Conservation (phyloP, 2,888 invertebrate species). For the Anagyrus pseudococci region DNA sequence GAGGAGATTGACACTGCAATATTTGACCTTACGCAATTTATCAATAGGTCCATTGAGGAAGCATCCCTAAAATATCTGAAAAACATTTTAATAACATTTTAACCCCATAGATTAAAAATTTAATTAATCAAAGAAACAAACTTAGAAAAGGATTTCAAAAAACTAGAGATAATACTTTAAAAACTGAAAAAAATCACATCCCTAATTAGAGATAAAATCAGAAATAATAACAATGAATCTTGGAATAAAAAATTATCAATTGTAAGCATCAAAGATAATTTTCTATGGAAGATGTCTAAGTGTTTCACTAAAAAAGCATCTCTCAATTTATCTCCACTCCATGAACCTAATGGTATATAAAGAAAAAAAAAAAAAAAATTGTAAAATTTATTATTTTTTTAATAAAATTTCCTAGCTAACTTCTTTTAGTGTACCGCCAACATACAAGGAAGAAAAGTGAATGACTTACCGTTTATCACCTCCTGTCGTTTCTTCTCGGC, state of each 20-base stretch:
- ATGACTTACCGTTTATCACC: slow-evolving; percentile 81
- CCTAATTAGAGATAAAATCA: not conserved
- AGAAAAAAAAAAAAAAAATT: not conserved
- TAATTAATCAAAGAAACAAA: slow-evolving; percentile 28
- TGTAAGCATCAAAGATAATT: no score
- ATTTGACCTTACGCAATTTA: slow-evolving; percentile 1
- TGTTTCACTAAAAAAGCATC: not conserved
- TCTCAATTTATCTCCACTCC: not conserved
- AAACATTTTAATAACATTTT: not conserved
- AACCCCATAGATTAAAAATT: slow-evolving; percentile 3
- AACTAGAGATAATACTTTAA: not conserved
- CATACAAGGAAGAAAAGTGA: not conserved
- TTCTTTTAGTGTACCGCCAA: not conserved
- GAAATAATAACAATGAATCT: not conserved
- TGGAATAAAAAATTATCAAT: no score
- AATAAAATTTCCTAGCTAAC: no score
- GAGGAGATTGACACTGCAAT: slow-evolving; percentile 30
- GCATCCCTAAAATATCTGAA: not conserved
- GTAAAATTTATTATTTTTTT: no score
- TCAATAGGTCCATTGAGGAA: slow-evolving; percentile 13
- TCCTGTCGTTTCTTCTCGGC: slow-evolving; percentile 90
- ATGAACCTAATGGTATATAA: not conserved
- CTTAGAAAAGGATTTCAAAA: slow-evolving; percentile 25
- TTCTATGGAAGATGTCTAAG: slow-evolving; percentile 2
- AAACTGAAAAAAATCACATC: not conserved